These are phyloP conservation scores for Ctenoplectra terminalis DNA, from an alignment of 1,140 invertebrate genomes.

Conservation along the genomic window DNA sequence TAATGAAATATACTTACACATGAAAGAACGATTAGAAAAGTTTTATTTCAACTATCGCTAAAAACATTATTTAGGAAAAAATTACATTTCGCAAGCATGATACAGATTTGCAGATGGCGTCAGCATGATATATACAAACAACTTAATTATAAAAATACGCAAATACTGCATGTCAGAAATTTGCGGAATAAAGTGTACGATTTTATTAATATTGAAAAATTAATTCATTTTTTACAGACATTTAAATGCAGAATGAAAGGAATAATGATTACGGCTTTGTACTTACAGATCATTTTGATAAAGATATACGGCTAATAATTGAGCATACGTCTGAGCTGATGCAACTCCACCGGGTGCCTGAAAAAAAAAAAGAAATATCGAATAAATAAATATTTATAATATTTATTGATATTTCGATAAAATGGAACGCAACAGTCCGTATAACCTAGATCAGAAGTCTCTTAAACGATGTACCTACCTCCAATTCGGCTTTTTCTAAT, in stretches of 20 bases:
- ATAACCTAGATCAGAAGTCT: slow-evolving; percentile 53
- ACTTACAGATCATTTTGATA: slow-evolving; percentile 94
- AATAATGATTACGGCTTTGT: slow-evolving; percentile 38
- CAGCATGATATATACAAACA: not conserved
- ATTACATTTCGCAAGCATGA: not conserved
- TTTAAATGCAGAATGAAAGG: not conserved
- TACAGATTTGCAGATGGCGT: not conserved
- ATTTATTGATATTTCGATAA: not conserved
- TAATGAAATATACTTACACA: not conserved
- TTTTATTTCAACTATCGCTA: no score
- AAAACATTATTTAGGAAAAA: not conserved
- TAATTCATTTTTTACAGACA: not conserved
- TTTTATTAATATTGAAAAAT: not conserved
- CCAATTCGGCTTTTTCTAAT: slow-evolving; percentile 69
- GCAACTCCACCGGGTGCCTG: slow-evolving; percentile 88
- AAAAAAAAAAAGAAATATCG: slow-evolving; percentile 75
- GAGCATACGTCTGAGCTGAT: slow-evolving; percentile 87
- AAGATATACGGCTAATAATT: slow-evolving; percentile 92
- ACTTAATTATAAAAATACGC: slow-evolving; percentile 13
- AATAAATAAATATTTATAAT: not conserved
- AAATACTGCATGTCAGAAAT: not conserved
- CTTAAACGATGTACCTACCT: slow-evolving; percentile 55
- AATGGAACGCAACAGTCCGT: not conserved
- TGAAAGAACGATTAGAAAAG: not conserved
- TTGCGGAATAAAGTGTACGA: not conserved